phyloP scores from a whole-genome alignment of 2,888 invertebrate species.

The Acrocera orbiculus region DNA sequence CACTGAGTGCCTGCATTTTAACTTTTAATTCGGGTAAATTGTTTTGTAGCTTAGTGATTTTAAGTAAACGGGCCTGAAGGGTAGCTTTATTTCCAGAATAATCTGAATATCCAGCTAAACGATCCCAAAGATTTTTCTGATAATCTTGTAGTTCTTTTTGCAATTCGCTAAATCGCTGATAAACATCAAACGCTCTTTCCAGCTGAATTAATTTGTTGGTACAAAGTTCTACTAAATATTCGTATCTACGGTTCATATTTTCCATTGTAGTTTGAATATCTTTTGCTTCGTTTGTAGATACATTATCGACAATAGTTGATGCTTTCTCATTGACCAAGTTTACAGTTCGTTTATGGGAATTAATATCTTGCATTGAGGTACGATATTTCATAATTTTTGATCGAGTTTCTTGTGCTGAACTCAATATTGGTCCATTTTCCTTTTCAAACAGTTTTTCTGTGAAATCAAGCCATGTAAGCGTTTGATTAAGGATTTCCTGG shows the following conservation, averaged over 20 bases:
- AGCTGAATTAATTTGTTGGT: slow-evolving; percentile 50
- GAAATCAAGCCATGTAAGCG: slow-evolving; percentile 67
- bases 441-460: slow-evolving; percentile 61
- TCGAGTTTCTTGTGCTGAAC: slow-evolving; percentile 68
- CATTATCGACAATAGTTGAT: slow-evolving; percentile 40
- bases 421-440: slow-evolving; percentile 52
- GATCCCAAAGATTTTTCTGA: slow-evolving; percentile 80
- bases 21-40: slow-evolving; percentile 58
- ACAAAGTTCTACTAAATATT: slow-evolving; percentile 47
- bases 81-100: slow-evolving; percentile 73
- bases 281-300: slow-evolving; percentile 21
- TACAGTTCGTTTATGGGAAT: slow-evolving; percentile 75
- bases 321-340: slow-evolving; percentile 84
- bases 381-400: slow-evolving; percentile 72
- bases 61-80: slow-evolving; percentile 62
- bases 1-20: slow-evolving; percentile 56
- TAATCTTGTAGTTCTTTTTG: slow-evolving; percentile 77
- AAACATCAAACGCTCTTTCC: slow-evolving; percentile 59
- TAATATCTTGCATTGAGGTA: slow-evolving; percentile 73
- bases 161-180: slow-evolving; percentile 71
- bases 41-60: slow-evolving; percentile 64
- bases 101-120: slow-evolving; percentile 63
- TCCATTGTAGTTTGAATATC: slow-evolving; percentile 52
- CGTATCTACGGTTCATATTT: slow-evolving; percentile 60
- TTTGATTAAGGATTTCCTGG: slow-evolving; percentile 69